These are phyloP conservation scores for Erebia palarica DNA, from an alignment of 2,888 invertebrate species.

Conservation along the genomic window DNA sequence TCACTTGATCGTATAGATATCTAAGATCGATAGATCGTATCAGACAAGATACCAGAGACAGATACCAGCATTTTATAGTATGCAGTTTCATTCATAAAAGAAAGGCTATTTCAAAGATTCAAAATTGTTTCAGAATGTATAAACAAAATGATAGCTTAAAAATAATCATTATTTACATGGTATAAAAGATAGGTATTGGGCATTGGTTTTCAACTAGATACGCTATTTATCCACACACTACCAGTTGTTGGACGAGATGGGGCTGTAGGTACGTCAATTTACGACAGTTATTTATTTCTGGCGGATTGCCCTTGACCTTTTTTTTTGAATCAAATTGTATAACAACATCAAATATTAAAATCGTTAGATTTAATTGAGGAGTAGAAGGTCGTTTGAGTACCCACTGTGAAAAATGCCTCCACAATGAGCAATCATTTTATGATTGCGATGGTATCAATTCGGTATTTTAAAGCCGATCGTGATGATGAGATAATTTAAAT, in stretches of 20 bases:
- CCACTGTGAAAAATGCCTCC: not conserved
- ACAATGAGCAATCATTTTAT: not conserved
- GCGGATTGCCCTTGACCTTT: conserved; percentile 5
- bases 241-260: not conserved
- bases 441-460: not conserved
- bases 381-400: conserved; percentile 3
- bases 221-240: not conserved
- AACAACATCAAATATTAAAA: not conserved
- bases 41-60: too few species aligned
- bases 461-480: not conserved
- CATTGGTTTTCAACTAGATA: not conserved
- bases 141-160: too few species aligned
- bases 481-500: not conserved
- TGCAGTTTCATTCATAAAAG: too few species aligned
- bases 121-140: too few species aligned
- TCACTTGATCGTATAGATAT: too few species aligned
- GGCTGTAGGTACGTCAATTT: not conserved
- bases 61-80: too few species aligned
- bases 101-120: too few species aligned
- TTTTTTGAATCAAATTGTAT: not conserved
- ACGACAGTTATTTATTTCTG: not conserved
- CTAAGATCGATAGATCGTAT: too few species aligned
- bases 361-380: not conserved
- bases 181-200: too few species aligned
- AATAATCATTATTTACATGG: too few species aligned